Conservation (phyloP, 92 coral and sea anemone species). For the Epizoanthus illoricatus region DNA sequence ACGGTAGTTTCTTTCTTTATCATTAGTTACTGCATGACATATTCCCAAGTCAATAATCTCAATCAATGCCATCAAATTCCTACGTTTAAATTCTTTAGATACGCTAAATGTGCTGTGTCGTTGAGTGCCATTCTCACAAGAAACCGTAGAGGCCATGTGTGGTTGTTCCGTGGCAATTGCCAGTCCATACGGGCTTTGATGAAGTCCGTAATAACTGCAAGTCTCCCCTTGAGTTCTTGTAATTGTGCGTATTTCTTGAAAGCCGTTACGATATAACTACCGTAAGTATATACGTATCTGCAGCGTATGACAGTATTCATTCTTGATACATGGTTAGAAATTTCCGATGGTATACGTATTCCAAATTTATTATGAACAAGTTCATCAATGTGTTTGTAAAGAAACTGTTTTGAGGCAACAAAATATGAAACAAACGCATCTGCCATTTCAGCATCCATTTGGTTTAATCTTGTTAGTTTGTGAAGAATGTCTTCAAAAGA, state of each 20-base stretch:
- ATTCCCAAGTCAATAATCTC: no score
- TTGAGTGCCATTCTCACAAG: neutral
- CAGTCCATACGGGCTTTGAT: neutral
- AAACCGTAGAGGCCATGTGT: no score
- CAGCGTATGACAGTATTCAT: neutral
- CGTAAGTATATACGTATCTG: conserved; percentile 10
- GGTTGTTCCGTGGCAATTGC: no score
- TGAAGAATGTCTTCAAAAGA: neutral
- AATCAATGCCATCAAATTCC: neutral
- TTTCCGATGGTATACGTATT: neutral
- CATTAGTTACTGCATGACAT: no score
- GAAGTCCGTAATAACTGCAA: neutral
- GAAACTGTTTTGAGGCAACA: neutral
- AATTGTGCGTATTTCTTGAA: neutral
- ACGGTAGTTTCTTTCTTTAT: no score
- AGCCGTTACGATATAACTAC: neutral
- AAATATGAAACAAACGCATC: neutral
- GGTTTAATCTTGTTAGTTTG: neutral
- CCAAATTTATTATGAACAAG: neutral
- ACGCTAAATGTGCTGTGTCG: neutral
- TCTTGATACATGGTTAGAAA: neutral
- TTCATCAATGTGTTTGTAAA: neutral
- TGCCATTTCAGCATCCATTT: neutral
- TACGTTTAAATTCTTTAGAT: neutral
- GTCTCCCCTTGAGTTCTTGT: neutral